These are phyloP conservation scores for Axinella damicornis DNA, from an alignment of 37 sponge, comb jelly and placozoan species.

Conservation along the genomic window DNA sequence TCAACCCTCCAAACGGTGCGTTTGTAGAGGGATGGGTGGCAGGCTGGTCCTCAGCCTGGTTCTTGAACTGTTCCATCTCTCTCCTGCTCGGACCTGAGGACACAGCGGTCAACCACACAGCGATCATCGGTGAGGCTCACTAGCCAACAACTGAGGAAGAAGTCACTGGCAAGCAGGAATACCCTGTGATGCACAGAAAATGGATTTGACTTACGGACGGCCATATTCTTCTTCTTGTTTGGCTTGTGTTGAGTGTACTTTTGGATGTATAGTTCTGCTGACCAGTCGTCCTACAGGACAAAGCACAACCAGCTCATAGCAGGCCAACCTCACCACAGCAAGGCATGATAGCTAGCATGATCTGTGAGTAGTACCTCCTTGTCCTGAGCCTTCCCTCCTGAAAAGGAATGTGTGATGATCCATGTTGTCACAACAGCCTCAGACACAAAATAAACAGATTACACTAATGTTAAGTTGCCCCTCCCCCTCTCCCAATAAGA, in stretches of 20 bases:
- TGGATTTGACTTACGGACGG: constrained; percentile 32
- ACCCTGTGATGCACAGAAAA: not conserved
- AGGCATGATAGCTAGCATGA: too few species aligned
- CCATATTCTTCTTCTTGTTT: constrained; percentile 9
- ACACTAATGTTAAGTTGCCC: too few species aligned
- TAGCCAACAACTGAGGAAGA: too few species aligned
- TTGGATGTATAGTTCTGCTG: not conserved
- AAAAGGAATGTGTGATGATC: too few species aligned
- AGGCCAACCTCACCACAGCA: not conserved
- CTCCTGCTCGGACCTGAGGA: constrained; percentile 57
- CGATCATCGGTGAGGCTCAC: too few species aligned
- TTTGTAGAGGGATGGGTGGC: not conserved
- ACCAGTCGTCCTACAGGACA: not conserved
- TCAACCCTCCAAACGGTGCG: constrained; percentile 8
- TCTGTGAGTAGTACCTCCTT: too few species aligned
- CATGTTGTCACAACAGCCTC: too few species aligned
- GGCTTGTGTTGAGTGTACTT: constrained; percentile 39
- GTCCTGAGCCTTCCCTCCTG: too few species aligned
- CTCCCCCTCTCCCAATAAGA: too few species aligned
- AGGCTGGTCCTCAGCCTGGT: constrained; percentile 41
- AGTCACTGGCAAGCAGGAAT: too few species aligned
- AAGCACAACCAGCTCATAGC: not conserved
- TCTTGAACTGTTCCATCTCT: constrained; percentile 55
- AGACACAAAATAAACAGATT: too few species aligned
- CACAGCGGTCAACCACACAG: not conserved